Evolutionary conservation across 2,888 invertebrate species (phyloP), one percentile per base, ranked within the genome.

Genomic region (Erynnis tages): DNA sequence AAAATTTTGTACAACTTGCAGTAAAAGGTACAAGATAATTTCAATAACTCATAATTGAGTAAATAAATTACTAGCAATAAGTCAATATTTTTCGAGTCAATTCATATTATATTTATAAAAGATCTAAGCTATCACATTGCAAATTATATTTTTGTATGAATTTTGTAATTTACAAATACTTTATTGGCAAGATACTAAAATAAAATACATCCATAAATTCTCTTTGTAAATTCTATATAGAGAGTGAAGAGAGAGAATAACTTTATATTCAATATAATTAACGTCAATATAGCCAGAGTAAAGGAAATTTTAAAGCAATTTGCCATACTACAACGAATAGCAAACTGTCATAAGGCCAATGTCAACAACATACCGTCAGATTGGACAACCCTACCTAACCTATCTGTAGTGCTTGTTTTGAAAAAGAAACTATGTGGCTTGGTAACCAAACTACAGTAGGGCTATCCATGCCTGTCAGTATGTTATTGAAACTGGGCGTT

Each of bases 131-230:
- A 87, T 88, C 88, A 87, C 85, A 83, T 75, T 73, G 75, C 75
- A 81, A 77, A 77, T 73, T 71, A 73, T 73, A 78, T 75, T 76
- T 78, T 77, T 69, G 69, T 75, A 74, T 69, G 61, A 75, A 66
- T 73, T 74, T 73, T 64, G 58, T 62, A 72, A 72, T 78, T 73
- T 74, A 79, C 71, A 81, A 81, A 85, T 83, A 88, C 79, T 87
- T 82, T 69, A 85, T 80, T 89, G 89, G 89, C 89, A 89, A 89
- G 89, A 89, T 73, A 82, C 71, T 81, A 78, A 76, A 73, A 68
- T 59, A 72, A 73, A 73, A 68, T 78, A 77, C 67, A 74, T 75
- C 66, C 64, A 73, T 78, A 77, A 79, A 82, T 78, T 80, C 72
- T 77, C 66, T 63, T 52, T 64, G 65, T 81, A 77, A 72, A 76